Conservation (phyloP, 2,797 vertebrate genomes). For the Manis javanica region DNA sequence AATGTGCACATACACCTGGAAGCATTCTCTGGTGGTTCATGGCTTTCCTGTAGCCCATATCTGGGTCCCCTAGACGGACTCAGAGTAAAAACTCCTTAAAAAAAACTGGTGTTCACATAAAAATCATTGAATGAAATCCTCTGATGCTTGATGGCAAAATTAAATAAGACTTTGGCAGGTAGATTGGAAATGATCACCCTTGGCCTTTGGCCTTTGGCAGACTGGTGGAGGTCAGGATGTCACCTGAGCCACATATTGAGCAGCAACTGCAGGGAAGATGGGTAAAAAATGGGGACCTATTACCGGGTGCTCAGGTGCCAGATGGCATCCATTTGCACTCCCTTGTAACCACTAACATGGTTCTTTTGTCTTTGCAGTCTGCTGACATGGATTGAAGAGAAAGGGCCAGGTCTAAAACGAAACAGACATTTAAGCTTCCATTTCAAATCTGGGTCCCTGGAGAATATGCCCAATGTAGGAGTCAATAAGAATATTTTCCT, state of each 20-base stretch:
- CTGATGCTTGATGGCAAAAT: neutral
- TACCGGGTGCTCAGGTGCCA: too few relatives aligned
- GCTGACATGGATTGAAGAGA: slow-evolving; percentile 96
- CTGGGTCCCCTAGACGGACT: neutral
- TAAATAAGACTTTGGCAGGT: neutral
- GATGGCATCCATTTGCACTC: neutral
- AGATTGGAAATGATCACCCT: neutral
- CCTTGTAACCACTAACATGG: neutral
- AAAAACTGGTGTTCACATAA: neutral
- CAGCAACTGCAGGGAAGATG: neutral
- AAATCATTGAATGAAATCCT: neutral
- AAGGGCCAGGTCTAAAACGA: slow-evolving; percentile 90
- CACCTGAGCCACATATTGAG: neutral
- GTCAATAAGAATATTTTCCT: slow-evolving; percentile 93
- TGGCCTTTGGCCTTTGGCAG: neutral
- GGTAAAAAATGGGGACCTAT: neutral
- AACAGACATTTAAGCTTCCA: slow-evolving; percentile 92
- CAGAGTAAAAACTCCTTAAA: neutral
- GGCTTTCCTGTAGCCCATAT: neutral
- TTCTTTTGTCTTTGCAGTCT: slow-evolving; percentile 85
- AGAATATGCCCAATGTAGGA: slow-evolving; percentile 88
- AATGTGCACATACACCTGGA: neutral
- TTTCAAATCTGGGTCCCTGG: slow-evolving; percentile 90
- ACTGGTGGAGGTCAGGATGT: neutral
- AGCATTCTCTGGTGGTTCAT: neutral